phyloP scores from a whole-genome alignment of 2,888 invertebrate species.

The Andricus curvator region DNA sequence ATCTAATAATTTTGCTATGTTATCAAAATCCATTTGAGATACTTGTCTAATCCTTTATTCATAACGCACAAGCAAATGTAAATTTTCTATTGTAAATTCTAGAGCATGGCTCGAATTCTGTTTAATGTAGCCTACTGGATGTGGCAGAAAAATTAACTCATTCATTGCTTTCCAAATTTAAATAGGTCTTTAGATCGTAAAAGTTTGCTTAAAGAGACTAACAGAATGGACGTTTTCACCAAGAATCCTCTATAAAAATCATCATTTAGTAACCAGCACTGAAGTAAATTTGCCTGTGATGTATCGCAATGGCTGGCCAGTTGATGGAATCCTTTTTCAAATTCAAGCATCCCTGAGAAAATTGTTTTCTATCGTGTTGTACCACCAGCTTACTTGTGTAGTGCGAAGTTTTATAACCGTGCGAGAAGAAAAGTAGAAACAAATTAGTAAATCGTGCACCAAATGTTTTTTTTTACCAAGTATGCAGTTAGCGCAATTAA shows the following conservation, averaged over 20 bases:
- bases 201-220: constrained; percentile 39
- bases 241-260: neutral
- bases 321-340: neutral
- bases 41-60: neutral
- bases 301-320: constrained; percentile 18
- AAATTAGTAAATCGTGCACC: neutral
- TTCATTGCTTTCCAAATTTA: constrained; percentile 18
- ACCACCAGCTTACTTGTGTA: constrained; percentile 37
- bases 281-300: constrained; percentile 35
- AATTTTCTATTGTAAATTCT: constrained; percentile 21
- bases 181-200: constrained; percentile 22
- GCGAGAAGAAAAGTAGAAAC: neutral
- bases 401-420: constrained; percentile 27
- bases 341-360: neutral
- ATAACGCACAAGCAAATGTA: neutral
- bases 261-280: constrained; percentile 26
- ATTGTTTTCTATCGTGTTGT: neutral
- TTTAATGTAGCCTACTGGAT: constrained; percentile 25
- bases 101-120: constrained; percentile 24
- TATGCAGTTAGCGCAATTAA: constrained; percentile 3
- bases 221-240: constrained; percentile 14
- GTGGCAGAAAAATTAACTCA: constrained; percentile 25
- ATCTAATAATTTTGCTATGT: constrained; percentile 10
- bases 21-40: neutral
- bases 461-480: neutral